Percentiles rank a stretch among this genome's conserved stretches.
phyloP scores from a whole-genome alignment of 2,888 invertebrate genomes.

The Drosophila dives region DNA sequence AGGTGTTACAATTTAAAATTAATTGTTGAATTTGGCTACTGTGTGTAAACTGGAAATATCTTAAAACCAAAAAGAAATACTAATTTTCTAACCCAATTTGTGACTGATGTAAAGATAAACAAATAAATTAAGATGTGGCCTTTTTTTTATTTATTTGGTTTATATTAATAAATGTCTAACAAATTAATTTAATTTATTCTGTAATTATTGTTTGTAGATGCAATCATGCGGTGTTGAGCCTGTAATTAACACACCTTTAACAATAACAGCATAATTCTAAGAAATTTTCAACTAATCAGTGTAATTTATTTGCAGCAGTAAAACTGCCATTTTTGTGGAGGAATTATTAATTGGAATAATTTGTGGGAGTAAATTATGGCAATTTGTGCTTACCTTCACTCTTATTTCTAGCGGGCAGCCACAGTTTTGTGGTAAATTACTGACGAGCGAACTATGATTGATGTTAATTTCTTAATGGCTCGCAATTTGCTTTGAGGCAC shows the following conservation, averaged over 20 bases:
- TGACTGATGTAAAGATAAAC: not conserved
- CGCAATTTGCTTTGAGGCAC: slow-evolving; percentile 22
- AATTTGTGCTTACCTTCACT: slow-evolving; percentile 35
- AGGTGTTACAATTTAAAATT: not conserved
- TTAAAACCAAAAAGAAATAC: not conserved
- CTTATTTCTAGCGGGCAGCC: not conserved
- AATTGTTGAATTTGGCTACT: not conserved
- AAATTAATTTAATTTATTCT: not conserved
- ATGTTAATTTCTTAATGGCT: slow-evolving; percentile 27
- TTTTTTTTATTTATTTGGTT: not conserved
- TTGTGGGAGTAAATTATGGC: slow-evolving; percentile 27
- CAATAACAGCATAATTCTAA: not conserved
- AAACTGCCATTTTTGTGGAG: not conserved
- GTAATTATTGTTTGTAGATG: not conserved
- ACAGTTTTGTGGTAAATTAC: slow-evolving; percentile 35
- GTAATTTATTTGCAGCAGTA: not conserved
- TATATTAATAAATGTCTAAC: not conserved
- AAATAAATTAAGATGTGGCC: not conserved
- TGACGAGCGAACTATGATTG: slow-evolving; percentile 36
- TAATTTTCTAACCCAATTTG: not conserved
- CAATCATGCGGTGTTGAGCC: not conserved
- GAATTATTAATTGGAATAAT: slow-evolving; percentile 38
- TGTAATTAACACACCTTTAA: not conserved
- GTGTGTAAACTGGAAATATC: no score
- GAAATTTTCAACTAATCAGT: not conserved